phyloP scores from a whole-genome alignment of 2,113 vertebrate species.

The Gambusia affinis region DNA sequence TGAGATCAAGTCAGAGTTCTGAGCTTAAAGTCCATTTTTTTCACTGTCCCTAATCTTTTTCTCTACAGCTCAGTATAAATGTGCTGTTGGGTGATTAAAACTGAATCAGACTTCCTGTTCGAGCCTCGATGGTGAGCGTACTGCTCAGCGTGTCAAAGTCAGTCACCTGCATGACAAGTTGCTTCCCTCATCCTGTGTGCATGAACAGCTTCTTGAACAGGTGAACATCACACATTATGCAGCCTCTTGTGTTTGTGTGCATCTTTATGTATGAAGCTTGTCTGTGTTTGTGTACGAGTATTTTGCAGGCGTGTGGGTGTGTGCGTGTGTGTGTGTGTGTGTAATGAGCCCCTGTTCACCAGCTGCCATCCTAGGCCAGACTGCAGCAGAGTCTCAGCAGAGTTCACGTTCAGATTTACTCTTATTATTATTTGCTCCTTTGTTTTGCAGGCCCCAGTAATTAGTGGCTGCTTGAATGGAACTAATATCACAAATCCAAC shows the following conservation, averaged over 20 bases:
- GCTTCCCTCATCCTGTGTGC: too few species aligned
- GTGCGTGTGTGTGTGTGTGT: neutral
- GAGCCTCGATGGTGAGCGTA: neutral
- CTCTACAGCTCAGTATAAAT: too few species aligned
- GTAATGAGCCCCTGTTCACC: conserved; percentile 10
- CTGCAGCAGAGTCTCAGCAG: conserved; percentile 29
- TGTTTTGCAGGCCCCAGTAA: conserved; percentile 53
- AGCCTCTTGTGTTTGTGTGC: neutral
- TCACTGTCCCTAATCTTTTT: too few species aligned
- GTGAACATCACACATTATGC: neutral
- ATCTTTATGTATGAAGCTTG: neutral
- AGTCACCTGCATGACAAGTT: neutral
- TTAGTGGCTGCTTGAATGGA: conserved; percentile 64
- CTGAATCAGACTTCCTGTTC: neutral
- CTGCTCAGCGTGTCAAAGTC: too few species aligned
- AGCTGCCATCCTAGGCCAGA: conserved; percentile 29
- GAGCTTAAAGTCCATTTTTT: too few species aligned
- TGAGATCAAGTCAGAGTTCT: too few species aligned
- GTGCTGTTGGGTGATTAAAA: neutral
- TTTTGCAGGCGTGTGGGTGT: neutral
- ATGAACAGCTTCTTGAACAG: neutral
- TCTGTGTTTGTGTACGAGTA: neutral
- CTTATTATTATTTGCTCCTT: conserved; percentile 52
- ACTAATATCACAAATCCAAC: conserved; percentile 59
- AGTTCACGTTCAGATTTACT: conserved; percentile 41